Evolutionary conservation across 2,113 vertebrate species (phyloP).

Genomic region (Macheiramphus alcinus): DNA sequence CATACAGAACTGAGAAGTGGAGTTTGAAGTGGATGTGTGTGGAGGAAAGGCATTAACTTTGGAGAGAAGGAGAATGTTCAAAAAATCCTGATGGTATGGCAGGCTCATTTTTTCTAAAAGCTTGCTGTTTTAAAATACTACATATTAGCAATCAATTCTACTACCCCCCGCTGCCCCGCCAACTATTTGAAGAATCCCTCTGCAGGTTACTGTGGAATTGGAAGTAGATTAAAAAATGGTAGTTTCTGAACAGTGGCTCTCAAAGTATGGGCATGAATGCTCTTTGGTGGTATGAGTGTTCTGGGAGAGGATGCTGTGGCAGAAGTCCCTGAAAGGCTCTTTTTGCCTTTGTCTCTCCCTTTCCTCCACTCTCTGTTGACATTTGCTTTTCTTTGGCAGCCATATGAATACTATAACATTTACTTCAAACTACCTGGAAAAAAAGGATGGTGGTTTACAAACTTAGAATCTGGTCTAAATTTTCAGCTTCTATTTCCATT

Average conservation of each 20-base stretch:
- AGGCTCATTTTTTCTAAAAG: not conserved
- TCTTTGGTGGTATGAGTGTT: not conserved
- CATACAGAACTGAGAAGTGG: not conserved
- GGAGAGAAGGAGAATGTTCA: not conserved
- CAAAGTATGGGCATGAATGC: not conserved
- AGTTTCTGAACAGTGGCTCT: not conserved
- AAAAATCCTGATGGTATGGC: not conserved
- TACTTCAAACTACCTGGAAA: not conserved
- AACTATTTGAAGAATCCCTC: not conserved
- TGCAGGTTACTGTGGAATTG: not conserved
- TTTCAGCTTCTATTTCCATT: not conserved
- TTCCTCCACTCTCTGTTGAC: not conserved
- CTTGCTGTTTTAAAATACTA: not conserved
- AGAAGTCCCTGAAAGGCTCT: not conserved
- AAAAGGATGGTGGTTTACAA: not conserved
- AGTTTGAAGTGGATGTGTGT: not conserved
- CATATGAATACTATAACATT: not conserved
- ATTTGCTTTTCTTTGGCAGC: not conserved
- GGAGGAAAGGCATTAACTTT: not conserved
- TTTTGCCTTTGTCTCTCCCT: not conserved
- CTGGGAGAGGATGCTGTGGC: not conserved
- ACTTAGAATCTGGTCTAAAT: not conserved
- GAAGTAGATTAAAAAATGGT: not conserved
- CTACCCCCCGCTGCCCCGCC: accelerated
- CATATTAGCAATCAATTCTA: not conserved